Base-by-base conservation (phyloP, 2,113 vertebrate species). In the Hepsetus odoe region DNA sequence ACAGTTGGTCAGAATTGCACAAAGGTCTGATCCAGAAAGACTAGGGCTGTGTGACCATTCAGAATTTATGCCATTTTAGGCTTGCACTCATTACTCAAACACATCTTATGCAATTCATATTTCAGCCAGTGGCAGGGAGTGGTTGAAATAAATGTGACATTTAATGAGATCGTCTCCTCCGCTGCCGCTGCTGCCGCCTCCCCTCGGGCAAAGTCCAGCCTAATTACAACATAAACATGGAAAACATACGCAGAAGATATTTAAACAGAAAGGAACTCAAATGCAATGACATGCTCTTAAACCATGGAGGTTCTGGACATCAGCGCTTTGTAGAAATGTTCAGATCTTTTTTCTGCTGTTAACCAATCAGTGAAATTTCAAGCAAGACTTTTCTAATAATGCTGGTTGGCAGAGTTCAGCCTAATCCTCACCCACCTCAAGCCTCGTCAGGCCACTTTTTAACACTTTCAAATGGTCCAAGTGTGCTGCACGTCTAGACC, bases 121-220 rank as follows among this genome's bases (percentile, higher is more conserved):
- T 66, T 32, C 24, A 24, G 13, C 28, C 28, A 11, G 53, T 46
- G 14, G 18, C 38, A 32, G 33, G 75, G 65, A 68, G 75, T 46
- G 26, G 65, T 58, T 77, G 5, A 58, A 77, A 30, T 16, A 20
- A 5, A 11, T 22, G 22, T 9, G 33, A 64, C 28, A 70, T 32
- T 72, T 77, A 59, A 73, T 56, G 64, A 82, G 75, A 55, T 28
- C n/a, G n/a, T n/a, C n/a, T 74, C 74, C 78, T 62, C 12, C 49
- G 46, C 28, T 26, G 74, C 72, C 53, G 16, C 51, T 18, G 64
- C 20, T 22, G 62, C 22, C 16, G 68, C 58, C 61, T 20, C 82
- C 64, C 61, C 32, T 78, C 40, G 53, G 58, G 20, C 44, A 46
- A 55, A 69, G 24, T 51, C 30, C 42, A 28, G 32, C 13, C 30